These are phyloP conservation scores for Sinocyclocheilus grahami DNA, from an alignment of 2,113 vertebrate genomes.

Conservation along the genomic window DNA sequence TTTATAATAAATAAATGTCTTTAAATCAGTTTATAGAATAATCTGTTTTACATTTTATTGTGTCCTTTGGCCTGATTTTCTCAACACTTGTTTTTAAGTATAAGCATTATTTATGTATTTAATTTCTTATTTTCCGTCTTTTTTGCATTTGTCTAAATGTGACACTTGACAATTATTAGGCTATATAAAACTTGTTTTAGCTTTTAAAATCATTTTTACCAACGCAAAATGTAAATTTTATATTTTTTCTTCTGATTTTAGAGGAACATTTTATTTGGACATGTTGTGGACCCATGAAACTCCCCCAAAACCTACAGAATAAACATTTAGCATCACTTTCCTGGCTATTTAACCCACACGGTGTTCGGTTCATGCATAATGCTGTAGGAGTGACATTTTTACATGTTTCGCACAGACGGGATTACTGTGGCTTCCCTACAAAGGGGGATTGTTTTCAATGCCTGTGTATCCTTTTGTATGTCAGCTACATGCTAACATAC, in stretches of 20 bases:
- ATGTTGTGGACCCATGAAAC: background rate
- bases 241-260: background rate
- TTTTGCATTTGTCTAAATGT: background rate
- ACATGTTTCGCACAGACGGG: conserved; percentile 75
- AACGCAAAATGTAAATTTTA: background rate
- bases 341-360: conserved; percentile 61
- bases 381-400: conserved; percentile 72
- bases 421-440: conserved; percentile 74
- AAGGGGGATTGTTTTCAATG: conserved; percentile 73
- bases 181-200: background rate
- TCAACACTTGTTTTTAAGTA: background rate
- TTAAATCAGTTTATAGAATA: background rate
- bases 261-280: background rate
- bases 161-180: background rate
- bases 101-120: background rate
- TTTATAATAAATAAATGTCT: background rate
- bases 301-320: background rate
- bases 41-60: background rate
- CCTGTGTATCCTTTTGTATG: conserved; percentile 58
- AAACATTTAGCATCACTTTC: background rate
- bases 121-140: background rate
- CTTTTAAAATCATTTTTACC: too few species aligned
- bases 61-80: background rate
- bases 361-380: conserved; percentile 65
- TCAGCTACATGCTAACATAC: conserved; percentile 21